Base-by-base conservation (phyloP, 2,797 vertebrate genomes). In the Phrynocephalus guinanensis region DNA sequence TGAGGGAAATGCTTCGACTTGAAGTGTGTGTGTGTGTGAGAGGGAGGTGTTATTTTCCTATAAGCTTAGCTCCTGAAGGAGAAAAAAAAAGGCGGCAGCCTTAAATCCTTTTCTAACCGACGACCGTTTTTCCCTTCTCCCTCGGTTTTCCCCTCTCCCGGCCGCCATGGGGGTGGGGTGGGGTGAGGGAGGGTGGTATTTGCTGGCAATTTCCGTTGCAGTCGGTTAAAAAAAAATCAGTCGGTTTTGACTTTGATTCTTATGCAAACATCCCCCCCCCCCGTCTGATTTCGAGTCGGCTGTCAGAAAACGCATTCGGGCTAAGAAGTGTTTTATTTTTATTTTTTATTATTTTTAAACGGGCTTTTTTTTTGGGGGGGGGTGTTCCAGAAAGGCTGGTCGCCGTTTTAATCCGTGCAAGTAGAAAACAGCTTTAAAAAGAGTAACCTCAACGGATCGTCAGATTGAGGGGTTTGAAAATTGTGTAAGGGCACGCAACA, bases 161-260 rank as follows among this genome's bases (percentile, higher is more conserved):
- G n/a, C 86, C 30, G 38, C 20, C 10, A 63, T 63, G 77, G n/a
- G 71, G 83, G 77, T 77, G 48, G 70, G 56, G 87, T 76, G 44
- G 82, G 48, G 68, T 79, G 68, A 83, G 66, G 38, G 38, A 44
- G 38, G 38, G 56, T 33, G 33, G 72, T 24, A 73, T 66, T 84
- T 60, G 82, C 71, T 72, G 83, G 82, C 28, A 33, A 67, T 81
- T 85, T 80, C 82, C 70, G 78, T 88, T 80, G 70, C 70, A 16
- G 71, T 30, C 44, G 60, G 44, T n/a, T 44, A 44, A 44, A 44
- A 71, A 75, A 70, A 79, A 50, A 67, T 77, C 66, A 67, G 22
- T 88, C 48, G 11, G 33, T 50, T 33, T n/a, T 72, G 24, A 26
- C 26, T 79, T 30, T 72, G 38, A 72, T 84, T 72, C 5, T 71